These are phyloP conservation scores for Drosophila parvula DNA, from an alignment of 1,140 invertebrate species.

Conservation along the genomic window DNA sequence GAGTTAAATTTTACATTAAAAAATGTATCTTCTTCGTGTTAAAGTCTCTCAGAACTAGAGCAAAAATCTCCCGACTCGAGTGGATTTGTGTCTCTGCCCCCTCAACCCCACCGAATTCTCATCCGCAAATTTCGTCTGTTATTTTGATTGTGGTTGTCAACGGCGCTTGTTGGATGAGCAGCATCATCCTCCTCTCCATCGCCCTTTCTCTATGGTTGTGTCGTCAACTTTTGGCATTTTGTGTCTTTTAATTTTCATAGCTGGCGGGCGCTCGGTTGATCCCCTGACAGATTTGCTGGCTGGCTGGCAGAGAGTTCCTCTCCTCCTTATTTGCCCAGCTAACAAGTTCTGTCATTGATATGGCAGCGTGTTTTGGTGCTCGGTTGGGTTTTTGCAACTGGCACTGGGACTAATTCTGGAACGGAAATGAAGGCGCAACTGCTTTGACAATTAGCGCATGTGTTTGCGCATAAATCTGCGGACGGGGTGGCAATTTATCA, in stretches of 20 bases:
- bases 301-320: not conserved
- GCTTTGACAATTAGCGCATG: conserved; percentile 65
- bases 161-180: conserved; percentile 49
- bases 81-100: conserved; percentile 25
- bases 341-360: conserved; percentile 54
- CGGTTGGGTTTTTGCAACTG: not conserved
- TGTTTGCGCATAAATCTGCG: conserved; percentile 60
- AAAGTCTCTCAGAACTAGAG: not conserved
- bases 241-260: conserved; percentile 69
- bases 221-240: conserved; percentile 59
- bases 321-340: conserved; percentile 8
- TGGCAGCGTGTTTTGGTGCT: conserved; percentile 10
- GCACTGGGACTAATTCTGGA: not conserved
- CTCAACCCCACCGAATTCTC: conserved; percentile 2
- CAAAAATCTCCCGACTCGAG: conserved; percentile 13
- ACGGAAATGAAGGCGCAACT: conserved; percentile 15
- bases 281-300: conserved; percentile 54
- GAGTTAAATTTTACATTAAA: not conserved
- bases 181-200: not conserved
- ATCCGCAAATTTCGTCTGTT: conserved; percentile 38
- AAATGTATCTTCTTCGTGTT: not conserved
- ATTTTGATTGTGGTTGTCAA: conserved; percentile 78
- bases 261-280: conserved; percentile 45
- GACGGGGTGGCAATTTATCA: conserved; percentile 36
- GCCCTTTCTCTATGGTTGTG: conserved; percentile 10